Conservation (phyloP, 37 sponge, comb jelly and placozoan genomes). For the Agelas oroides region DNA sequence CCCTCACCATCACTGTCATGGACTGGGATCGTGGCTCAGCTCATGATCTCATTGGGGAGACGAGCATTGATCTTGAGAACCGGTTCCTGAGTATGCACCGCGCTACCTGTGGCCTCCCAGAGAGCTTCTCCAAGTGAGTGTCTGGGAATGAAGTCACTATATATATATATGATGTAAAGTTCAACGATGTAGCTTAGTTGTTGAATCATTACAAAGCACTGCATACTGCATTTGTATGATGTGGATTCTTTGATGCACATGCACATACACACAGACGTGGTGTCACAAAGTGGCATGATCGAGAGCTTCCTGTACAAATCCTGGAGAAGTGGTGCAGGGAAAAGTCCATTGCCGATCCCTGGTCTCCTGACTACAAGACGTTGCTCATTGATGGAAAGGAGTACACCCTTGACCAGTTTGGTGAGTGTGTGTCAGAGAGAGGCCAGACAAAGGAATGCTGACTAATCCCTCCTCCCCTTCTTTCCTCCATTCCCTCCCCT, state of each 20-base stretch:
- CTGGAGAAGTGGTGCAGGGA: conserved; percentile 69
- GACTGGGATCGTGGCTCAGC: conserved; percentile 90
- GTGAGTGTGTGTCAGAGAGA: conserved; percentile 28
- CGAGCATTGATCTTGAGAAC: conserved; percentile 97
- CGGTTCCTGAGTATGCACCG: conserved; percentile 88
- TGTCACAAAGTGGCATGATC: conserved; percentile 91
- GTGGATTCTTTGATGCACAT: no score
- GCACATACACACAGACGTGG: conserved; percentile 78
- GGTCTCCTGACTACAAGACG: conserved; percentile 16
- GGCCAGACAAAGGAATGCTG: not conserved
- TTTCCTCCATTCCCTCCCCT: no score
- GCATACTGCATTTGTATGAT: no score
- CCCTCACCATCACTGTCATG: conserved; percentile 81
- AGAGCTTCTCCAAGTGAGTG: conserved; percentile 86
- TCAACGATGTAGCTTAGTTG: no score
- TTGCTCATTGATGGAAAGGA: conserved; percentile 49
- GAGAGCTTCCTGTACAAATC: no score
- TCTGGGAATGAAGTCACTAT: no score
- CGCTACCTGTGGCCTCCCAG: conserved; percentile 90
- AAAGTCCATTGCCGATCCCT: no score
- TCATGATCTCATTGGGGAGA: conserved; percentile 98
- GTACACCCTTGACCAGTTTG: conserved; percentile 67
- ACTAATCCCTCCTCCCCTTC: not conserved
- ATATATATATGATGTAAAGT: no score
- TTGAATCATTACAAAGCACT: no score